Percentiles rank a stretch among this genome's conserved stretches.
These are phyloP conservation scores for Idaea biselata DNA, from an alignment of 2,888 invertebrate genomes.

Conservation along the genomic window DNA sequence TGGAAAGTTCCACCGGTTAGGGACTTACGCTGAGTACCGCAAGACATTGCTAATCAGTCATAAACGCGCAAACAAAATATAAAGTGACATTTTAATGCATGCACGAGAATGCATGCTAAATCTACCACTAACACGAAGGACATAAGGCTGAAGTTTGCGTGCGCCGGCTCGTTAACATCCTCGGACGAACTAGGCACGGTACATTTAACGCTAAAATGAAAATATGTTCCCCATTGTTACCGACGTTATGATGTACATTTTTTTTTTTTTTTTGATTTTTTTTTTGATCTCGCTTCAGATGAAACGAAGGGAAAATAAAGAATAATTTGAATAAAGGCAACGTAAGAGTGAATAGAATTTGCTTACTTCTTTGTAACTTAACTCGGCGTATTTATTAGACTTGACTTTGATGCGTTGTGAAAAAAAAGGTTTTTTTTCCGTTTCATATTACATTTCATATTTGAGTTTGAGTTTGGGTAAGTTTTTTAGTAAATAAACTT, in stretches of 20 bases:
- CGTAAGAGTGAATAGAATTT: not conserved
- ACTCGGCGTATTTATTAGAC: not conserved
- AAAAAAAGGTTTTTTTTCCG: not conserved
- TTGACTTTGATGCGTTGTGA: not conserved
- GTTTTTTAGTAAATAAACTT: no score
- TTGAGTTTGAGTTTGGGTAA: no score
- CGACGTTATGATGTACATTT: slow-evolving; percentile 23
- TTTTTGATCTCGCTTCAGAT: slow-evolving; percentile 8
- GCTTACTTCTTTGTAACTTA: not conserved
- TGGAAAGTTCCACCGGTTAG: no score
- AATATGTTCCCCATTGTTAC: slow-evolving; percentile 29
- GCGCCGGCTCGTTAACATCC: slow-evolving; percentile 24
- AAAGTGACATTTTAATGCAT: slow-evolving; percentile 26
- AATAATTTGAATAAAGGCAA: not conserved
- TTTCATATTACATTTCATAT: not conserved
- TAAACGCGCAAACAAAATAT: slow-evolving; percentile 13
- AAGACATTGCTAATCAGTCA: not conserved
- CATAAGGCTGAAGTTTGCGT: slow-evolving; percentile 26
- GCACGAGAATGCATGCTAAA: slow-evolving; percentile 31
- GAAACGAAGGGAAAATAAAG: not conserved
- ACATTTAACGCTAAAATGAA: slow-evolving; percentile 44
- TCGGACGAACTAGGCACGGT: slow-evolving; percentile 20
- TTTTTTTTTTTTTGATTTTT: no score
- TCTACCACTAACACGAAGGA: slow-evolving; percentile 34
- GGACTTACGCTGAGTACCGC: no score